A percentile compares a stretch with the other conserved stretches of the same genome.
phyloP scores from a whole-genome alignment of 2,113 vertebrate species.

The Atrichornis clamosus region DNA sequence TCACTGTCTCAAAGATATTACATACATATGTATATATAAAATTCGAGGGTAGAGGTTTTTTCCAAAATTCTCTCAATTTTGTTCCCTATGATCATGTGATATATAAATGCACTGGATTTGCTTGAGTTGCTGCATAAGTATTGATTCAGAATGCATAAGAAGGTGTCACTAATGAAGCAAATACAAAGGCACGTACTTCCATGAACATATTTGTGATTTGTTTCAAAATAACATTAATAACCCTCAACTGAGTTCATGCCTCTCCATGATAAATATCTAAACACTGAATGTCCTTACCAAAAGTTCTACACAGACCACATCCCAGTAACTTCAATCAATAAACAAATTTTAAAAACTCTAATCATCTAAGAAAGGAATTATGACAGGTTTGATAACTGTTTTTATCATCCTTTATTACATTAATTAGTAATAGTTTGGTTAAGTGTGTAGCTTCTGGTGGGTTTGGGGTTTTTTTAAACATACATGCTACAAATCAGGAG shows the following conservation, averaged over 20 bases:
- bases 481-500: not conserved
- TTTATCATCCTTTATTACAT: not conserved
- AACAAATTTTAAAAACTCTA: not conserved
- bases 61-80: not conserved
- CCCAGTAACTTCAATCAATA: not conserved
- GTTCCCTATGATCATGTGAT: not conserved
- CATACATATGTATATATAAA: not conserved
- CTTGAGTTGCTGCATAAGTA: not conserved
- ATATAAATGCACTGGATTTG: not conserved
- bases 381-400: not conserved
- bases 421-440: not conserved
- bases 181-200: not conserved
- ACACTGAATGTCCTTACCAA: not conserved
- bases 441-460: not conserved
- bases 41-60: accelerated
- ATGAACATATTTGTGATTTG: not conserved
- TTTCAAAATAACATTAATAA: not conserved
- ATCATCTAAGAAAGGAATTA: not conserved
- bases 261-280: not conserved
- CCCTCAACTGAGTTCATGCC: not conserved
- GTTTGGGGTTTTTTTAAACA: not conserved
- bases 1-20: not conserved
- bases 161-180: not conserved
- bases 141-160: not conserved
- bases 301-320: not conserved